These are phyloP conservation scores for Tapirus terrestris DNA, from an alignment of 2,113 vertebrate species.

Conservation along the genomic window DNA sequence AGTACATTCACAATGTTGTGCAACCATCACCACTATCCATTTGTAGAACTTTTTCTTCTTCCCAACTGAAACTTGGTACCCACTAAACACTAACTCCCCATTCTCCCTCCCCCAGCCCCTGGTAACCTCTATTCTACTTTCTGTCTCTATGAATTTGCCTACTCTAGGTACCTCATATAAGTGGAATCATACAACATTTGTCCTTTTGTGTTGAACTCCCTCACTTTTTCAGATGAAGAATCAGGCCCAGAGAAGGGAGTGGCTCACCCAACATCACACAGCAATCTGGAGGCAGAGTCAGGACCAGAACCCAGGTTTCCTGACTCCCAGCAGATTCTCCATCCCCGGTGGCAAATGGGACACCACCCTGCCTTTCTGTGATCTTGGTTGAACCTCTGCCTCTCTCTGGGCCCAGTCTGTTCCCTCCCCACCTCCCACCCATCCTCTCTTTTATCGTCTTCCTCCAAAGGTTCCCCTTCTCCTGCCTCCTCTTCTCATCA, in stretches of 20 bases:
- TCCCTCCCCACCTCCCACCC: background rate
- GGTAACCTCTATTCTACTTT: background rate
- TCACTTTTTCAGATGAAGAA: background rate
- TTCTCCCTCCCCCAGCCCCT: background rate
- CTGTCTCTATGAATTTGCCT: background rate
- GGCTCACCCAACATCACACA: background rate
- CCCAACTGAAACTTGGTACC: background rate
- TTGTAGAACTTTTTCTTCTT: constrained; percentile 31
- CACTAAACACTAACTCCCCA: background rate
- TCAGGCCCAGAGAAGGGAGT: constrained; percentile 16
- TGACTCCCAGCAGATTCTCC: background rate
- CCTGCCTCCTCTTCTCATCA: background rate
- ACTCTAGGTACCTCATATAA: background rate
- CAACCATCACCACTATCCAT: background rate
- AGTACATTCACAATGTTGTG: background rate
- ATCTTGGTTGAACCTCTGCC: background rate
- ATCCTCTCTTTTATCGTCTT: background rate
- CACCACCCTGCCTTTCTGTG: background rate
- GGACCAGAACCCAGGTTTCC: background rate
- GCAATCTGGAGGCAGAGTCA: background rate
- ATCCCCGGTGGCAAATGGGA: background rate
- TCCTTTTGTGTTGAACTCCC: background rate
- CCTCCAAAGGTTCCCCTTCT: background rate
- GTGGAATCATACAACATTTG: background rate
- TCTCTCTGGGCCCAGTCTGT: background rate